phyloP scores from a whole-genome alignment of 2,888 invertebrate species.

The Drosophila suboccidentalis region DNA sequence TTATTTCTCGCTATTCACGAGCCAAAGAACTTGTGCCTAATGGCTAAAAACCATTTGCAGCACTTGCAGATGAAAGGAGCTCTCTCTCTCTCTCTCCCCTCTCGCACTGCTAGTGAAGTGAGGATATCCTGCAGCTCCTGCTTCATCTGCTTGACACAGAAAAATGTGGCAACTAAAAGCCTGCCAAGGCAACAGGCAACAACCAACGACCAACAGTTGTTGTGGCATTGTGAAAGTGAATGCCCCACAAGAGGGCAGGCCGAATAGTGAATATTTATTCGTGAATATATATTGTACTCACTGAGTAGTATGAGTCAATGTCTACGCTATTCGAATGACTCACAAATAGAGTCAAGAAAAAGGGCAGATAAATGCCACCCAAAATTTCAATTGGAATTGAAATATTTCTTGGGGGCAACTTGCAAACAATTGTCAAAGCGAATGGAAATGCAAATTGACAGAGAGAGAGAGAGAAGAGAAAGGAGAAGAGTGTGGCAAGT shows the following conservation, averaged over 20 bases:
- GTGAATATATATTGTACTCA: conserved; percentile 6
- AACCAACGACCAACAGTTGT: conserved; percentile 21
- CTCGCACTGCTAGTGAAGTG: conserved; percentile 22
- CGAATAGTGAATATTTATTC: conserved; percentile 18
- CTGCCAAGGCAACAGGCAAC: conserved; percentile 29
- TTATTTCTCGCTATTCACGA: not conserved
- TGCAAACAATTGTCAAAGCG: conserved; percentile 5
- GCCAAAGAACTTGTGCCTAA: conserved; percentile 28
- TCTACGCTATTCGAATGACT: conserved; percentile 14
- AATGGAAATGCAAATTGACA: conserved; percentile 18
- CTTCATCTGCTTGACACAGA: conserved; percentile 49
- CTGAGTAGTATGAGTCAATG: conserved; percentile 19
- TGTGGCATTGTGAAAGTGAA: conserved; percentile 35
- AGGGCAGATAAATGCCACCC: conserved; percentile 1
- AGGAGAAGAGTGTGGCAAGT: not conserved
- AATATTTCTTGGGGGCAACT: not conserved
- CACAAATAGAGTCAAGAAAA: conserved; percentile 6
- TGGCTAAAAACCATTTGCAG: conserved; percentile 57
- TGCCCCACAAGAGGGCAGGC: not conserved
- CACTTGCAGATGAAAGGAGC: conserved; percentile 49
- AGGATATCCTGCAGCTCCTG: conserved; percentile 55
- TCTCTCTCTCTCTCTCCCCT: not conserved
- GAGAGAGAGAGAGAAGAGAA: not conserved
- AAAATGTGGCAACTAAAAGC: conserved; percentile 52
- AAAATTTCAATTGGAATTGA: conserved; percentile 13